Evolutionary conservation across 2,888 invertebrate genomes (phyloP).

Genomic region (Physocephala rufipes): DNA sequence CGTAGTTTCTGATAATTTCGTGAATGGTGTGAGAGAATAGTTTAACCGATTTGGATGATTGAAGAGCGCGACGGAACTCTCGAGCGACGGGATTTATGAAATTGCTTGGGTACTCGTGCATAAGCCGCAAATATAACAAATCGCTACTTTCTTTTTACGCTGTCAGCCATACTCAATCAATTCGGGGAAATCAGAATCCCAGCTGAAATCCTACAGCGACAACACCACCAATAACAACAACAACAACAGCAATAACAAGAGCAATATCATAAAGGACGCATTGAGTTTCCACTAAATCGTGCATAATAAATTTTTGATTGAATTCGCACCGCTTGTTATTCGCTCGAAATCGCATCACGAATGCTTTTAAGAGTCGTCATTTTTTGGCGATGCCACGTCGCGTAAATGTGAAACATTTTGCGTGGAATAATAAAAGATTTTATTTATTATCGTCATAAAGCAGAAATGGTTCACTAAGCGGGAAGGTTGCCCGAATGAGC

Average conservation of each 20-base stretch:
- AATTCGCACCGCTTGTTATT: not conserved
- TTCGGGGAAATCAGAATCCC: no score
- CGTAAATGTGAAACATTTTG: not conserved
- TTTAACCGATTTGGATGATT: no score
- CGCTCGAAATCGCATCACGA: not conserved
- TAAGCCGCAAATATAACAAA: no score
- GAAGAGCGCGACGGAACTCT: no score
- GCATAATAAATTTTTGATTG: conserved; percentile 19
- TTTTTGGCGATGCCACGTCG: no score
- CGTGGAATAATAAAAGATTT: conserved; percentile 10
- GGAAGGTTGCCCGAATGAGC: not conserved
- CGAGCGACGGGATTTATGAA: no score
- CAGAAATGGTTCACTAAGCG: not conserved
- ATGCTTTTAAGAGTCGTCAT: not conserved
- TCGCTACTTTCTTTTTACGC: no score
- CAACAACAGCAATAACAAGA: not conserved
- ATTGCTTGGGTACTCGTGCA: no score
- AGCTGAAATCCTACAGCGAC: not conserved
- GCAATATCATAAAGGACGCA: not conserved
- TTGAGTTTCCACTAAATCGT: not conserved
- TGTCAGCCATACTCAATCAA: no score
- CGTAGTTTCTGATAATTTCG: no score
- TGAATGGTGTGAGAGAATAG: no score
- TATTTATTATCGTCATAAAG: not conserved
- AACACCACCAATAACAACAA: conserved; percentile 14